phyloP scores from a whole-genome alignment of 2,888 invertebrate genomes.

The Aspidapion aeneum region DNA sequence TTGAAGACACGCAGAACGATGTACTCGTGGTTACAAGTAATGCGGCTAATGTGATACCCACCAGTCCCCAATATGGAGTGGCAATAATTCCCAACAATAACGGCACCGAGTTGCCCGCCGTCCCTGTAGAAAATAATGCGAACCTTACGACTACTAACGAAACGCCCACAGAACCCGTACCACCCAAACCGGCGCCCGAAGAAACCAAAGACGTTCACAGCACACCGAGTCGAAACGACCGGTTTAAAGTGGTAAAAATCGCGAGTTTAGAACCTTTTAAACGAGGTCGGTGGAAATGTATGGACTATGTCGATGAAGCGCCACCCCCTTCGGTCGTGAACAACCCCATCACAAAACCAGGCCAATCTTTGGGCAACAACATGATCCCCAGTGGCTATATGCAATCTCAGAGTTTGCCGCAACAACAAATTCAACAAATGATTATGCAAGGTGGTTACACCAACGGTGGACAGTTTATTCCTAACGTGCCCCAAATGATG shows the following conservation, averaged over 20 bases:
- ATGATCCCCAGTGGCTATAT: conserved; percentile 38
- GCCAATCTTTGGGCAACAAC: conserved; percentile 40
- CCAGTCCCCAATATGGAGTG: conserved; percentile 62
- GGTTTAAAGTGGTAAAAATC: conserved; percentile 77
- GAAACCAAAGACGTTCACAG: conserved; percentile 56
- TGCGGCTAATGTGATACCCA: conserved; percentile 55
- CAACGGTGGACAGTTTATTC: conserved; percentile 38
- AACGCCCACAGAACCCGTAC: conserved; percentile 28
- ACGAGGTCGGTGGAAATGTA: conserved; percentile 72
- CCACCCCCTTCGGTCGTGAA: conserved; percentile 36
- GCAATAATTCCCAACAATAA: conserved; percentile 53
- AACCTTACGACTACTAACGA: conserved; percentile 25
- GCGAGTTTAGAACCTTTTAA: conserved; percentile 73
- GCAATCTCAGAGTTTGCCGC: conserved; percentile 50
- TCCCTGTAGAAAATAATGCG: background rate
- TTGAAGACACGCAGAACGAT: conserved; percentile 34
- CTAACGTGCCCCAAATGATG: conserved; percentile 43
- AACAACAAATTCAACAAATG: conserved; percentile 49
- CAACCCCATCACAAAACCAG: conserved; percentile 29
- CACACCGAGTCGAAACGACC: conserved; percentile 53
- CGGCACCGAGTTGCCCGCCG: conserved; percentile 41
- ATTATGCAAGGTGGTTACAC: conserved; percentile 44
- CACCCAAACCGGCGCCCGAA: conserved; percentile 43
- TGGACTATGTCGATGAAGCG: conserved; percentile 71
- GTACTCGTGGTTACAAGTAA: conserved; percentile 31